A percentile compares a stretch with the other conserved stretches of the same genome.
phyloP scores from a whole-genome alignment of 2,888 invertebrate genomes.

The Caenorhabditis afra region DNA sequence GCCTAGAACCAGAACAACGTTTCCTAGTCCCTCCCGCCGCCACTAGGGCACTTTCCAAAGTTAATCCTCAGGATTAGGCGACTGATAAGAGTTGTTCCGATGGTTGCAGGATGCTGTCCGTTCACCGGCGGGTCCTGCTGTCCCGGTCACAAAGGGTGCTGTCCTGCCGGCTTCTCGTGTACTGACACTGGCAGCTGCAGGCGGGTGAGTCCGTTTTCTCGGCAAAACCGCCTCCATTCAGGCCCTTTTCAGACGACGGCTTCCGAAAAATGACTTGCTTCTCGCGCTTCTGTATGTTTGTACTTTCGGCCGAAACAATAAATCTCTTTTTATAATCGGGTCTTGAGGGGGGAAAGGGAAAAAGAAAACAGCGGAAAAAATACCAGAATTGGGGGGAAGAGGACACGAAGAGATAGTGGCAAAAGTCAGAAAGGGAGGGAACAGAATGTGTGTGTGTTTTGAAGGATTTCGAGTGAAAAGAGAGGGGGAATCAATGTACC shows the following conservation, averaged over 20 bases:
- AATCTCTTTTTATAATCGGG: slow-evolving; percentile 1
- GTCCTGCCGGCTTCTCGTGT: slow-evolving; percentile 64
- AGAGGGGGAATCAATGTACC: slow-evolving; percentile 13
- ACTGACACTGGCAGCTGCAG: slow-evolving; percentile 46
- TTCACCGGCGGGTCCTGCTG: slow-evolving; percentile 62
- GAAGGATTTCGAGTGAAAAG: background rate
- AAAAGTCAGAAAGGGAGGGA: slow-evolving; percentile 7
- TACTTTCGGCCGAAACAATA: background rate
- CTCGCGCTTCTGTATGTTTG: too few species aligned
- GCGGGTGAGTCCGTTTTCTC: slow-evolving; percentile 20
- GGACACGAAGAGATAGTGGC: slow-evolving; percentile 46
- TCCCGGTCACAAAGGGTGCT: slow-evolving; percentile 43
- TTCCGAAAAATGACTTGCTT: background rate
- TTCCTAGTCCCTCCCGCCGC: too few species aligned
- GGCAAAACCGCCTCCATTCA: background rate
- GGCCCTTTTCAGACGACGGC: slow-evolving; percentile 15
- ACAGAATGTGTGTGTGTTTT: slow-evolving; percentile 1
- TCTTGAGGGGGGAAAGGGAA: background rate
- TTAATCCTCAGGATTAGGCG: too few species aligned
- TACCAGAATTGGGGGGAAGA: slow-evolving; percentile 47
- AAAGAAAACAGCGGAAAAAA: slow-evolving; percentile 22
- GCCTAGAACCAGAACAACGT: too few species aligned
- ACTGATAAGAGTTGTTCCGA: too few species aligned
- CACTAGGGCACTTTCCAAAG: too few species aligned
- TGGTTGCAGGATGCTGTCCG: slow-evolving; percentile 64